Conservation (phyloP, 1,140 invertebrate species). For the Andrena cerasifolii region DNA sequence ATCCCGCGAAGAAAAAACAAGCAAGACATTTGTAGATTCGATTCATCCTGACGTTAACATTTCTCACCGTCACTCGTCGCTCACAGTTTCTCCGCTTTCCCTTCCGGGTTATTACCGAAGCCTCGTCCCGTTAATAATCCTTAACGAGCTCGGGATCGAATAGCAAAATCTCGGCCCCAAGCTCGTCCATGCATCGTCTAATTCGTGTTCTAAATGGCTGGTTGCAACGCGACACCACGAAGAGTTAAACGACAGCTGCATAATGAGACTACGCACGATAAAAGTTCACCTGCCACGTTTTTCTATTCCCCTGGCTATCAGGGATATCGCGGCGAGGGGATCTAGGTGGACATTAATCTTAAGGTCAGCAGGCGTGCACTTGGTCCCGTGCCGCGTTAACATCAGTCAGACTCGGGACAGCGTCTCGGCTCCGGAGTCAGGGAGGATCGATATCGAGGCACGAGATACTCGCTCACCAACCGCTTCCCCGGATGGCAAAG, state of each 20-base stretch:
- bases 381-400: slow-evolving; percentile 47
- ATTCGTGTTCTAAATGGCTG: neutral
- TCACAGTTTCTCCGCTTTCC: too few species aligned
- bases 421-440: slow-evolving; percentile 42
- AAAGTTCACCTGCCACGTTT: slow-evolving; percentile 14
- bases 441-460: slow-evolving; percentile 48
- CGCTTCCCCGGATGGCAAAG: slow-evolving; percentile 37
- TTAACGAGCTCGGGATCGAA: too few species aligned
- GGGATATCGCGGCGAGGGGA: slow-evolving; percentile 14
- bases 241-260: neutral
- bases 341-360: slow-evolving; percentile 53
- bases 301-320: slow-evolving; percentile 26
- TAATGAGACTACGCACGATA: slow-evolving; percentile 7
- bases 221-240: neutral
- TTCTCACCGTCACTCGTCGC: too few species aligned
- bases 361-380: slow-evolving; percentile 23
- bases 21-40: too few species aligned
- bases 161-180: too few species aligned
- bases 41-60: too few species aligned
- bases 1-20: too few species aligned
- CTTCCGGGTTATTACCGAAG: too few species aligned
- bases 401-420: slow-evolving; percentile 23
- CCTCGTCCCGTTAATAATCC: too few species aligned
- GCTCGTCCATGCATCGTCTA: neutral
- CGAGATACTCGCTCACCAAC: neutral